phyloP scores from a whole-genome alignment of 2,888 invertebrate genomes.

The Ommatoiulus sabulosus region DNA sequence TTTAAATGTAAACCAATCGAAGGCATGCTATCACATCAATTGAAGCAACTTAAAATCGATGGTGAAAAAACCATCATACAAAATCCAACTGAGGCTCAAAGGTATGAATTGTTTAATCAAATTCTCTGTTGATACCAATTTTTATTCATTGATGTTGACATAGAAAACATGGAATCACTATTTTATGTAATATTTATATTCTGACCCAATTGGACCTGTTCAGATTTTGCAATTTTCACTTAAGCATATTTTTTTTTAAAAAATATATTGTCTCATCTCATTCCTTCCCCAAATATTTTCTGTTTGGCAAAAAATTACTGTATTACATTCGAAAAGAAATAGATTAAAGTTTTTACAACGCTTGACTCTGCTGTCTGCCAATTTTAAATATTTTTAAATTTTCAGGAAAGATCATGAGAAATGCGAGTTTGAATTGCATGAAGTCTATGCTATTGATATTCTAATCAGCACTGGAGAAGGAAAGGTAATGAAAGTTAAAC shows the following conservation, averaged over 20 bases:
- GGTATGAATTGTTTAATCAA: slow-evolving; percentile 63
- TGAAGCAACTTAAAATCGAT: slow-evolving; percentile 96
- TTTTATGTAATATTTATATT: no score
- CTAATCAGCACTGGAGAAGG: slow-evolving; percentile 96
- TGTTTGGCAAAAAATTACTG: no score
- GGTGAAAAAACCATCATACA: slow-evolving; percentile 98
- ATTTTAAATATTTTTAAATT: slow-evolving; percentile 42
- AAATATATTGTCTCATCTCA: no score
- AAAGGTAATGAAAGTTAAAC: slow-evolving; percentile 78
- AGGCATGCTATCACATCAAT: slow-evolving; percentile 85
- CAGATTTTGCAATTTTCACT: no score
- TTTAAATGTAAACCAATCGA: slow-evolving; percentile 98
- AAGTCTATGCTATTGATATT: slow-evolving; percentile 99
- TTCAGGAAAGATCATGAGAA: slow-evolving; percentile 93
- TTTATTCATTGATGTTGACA: not conserved
- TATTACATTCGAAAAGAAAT: no score
- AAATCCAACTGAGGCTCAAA: slow-evolving; percentile 96
- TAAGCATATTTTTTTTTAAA: no score
- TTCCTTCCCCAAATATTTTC: no score
- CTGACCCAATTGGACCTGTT: no score
- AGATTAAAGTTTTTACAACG: no score
- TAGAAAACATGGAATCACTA: no score
- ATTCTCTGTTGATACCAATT: not conserved
- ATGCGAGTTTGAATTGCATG: slow-evolving; percentile 92
- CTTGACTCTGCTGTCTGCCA: no score